Evolutionary conservation across 2,797 vertebrate species (phyloP), one percentile per base, ranked within the genome.

Genomic region (Aulostomus chinensis): DNA sequence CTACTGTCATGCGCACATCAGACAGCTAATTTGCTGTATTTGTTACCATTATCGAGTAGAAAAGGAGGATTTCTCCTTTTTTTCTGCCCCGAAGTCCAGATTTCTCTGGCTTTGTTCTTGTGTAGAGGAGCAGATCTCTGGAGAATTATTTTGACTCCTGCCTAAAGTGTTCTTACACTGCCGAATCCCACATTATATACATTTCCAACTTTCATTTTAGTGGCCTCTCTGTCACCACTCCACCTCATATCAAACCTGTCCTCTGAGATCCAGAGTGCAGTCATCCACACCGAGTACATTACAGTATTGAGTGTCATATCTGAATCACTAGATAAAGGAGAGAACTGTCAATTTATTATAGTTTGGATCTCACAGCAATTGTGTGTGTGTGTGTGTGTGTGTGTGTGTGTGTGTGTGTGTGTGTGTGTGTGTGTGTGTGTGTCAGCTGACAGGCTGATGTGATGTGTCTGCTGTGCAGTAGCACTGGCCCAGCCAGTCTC

Each of bases 371-470:
- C 15, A n/a, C 13, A 9, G 58, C 38, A 29, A 36, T 61, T 12
- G 1, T 33, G 34, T 54, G 46, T 46, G 12, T 43, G 33, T 53
- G 41, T 17, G 8, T 2, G 32, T 43, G 40, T 20, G 30, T 17
- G 13, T 33, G 8, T 8, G 45, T 42, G 47, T 24, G 36, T 34
- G 41, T 11, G 31, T 20, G 16, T 8, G 42, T 25, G 28, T 45
- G 14, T 26, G 29, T 38, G 35, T 16, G 18, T 26, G 9, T 31
- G 10, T 33, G 39, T 20, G 34, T 42, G 39, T 26, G 0, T 64
- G n/a, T 56, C 10, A 53, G 47, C 57, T 59, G 57, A 69, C 63
- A 66, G 58, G 36, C 18, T 54, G 70, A 53, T 70, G 24, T 58
- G 58, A 50, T 48, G 62, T 31, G 49, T 58, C 35, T 62, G 39